These are phyloP conservation scores for Nixonia krombeini DNA, from an alignment of 1,140 invertebrate genomes.

Conservation along the genomic window DNA sequence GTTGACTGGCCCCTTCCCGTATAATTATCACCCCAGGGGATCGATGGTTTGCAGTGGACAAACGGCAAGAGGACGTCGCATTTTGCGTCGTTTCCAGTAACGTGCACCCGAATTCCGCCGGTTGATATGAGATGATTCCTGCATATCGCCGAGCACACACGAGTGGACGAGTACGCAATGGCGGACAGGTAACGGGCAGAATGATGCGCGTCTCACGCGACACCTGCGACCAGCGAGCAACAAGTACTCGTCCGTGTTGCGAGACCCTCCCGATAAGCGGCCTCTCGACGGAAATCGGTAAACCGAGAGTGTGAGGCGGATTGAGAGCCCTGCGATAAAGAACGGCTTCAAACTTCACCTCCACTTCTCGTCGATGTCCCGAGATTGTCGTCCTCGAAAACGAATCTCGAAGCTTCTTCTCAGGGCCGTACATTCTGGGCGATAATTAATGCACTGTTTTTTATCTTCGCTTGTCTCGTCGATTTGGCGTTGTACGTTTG, in stretches of 20 bases:
- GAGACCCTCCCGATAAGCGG: constrained; percentile 35
- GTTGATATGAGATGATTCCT: no score
- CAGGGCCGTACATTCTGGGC: no score
- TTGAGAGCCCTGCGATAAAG: constrained; percentile 10
- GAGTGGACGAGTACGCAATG: background rate
- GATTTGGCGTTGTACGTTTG: no score
- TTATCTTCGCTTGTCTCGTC: no score
- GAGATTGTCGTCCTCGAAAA: no score
- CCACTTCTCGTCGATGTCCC: no score
- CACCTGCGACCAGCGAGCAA: constrained; percentile 14
- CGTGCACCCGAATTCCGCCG: no score
- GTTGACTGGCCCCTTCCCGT: constrained; percentile 29
- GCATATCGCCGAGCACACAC: no score
- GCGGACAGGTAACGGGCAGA: no score
- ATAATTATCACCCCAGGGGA: constrained; percentile 46
- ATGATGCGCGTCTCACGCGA: no score
- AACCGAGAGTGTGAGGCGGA: constrained; percentile 10
- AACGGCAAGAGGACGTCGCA: constrained; percentile 15
- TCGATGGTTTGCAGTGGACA: constrained; percentile 39
- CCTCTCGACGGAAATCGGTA: constrained; percentile 31
- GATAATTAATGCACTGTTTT: no score
- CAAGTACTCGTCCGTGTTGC: constrained; percentile 30
- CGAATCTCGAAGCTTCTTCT: no score
- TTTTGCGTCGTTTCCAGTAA: constrained; percentile 26
- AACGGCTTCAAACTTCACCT: constrained; percentile 13